Evolutionary conservation across 2,888 invertebrate genomes (phyloP), one percentile per base, ranked within the genome.

Genomic region (Heteromurus nitidus): DNA sequence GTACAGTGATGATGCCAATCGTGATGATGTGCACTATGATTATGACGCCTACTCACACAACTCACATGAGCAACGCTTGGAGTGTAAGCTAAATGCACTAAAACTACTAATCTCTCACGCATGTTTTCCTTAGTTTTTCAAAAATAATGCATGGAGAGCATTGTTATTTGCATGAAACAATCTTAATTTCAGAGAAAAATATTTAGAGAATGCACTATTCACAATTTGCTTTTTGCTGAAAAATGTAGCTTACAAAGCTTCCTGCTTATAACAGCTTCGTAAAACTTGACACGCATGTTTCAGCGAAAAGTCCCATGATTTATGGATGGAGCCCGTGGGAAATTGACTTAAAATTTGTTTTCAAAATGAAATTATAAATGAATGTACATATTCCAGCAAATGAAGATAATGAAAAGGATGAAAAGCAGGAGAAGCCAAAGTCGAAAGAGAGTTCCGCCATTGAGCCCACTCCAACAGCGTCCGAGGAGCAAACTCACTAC

Each of bases 401-500:
- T 28, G 80, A 80, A n/a, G 65, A 80, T 20, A 24, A 53, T 7
- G 64, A 80, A 22, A 68, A 62, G 5, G 55, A 72, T 20, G 76
- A 80, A 22, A 50, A 68, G 0, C 28, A 72, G 28, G 31, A 62
- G 28, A 22, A 36, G 22, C 30, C 13, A 26, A 62, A 74, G 13
- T 53, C 70, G 0, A 73, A 69, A 22, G 64, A 74, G 16, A 11
- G 28, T 9, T 50, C 79, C 11, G 53, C 24, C 1, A 36, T 85
- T 3, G 83, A 83, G 31, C 85, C 85, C 9, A 82, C 85, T 0
- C 83, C 85, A 22, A 84, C 82, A 0, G 82, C 84, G 0, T 86
- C 87, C 0, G 87, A 87, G 36, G 87, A 87, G 31, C 85, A 86
- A 70, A 87, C 87, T 20, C 75, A 85, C 13, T 87, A 87, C 73